Evolutionary conservation across 2,797 vertebrate genomes (phyloP), one percentile per base, ranked within the genome.

Genomic region (Phrynocephalus forsythii): DNA sequence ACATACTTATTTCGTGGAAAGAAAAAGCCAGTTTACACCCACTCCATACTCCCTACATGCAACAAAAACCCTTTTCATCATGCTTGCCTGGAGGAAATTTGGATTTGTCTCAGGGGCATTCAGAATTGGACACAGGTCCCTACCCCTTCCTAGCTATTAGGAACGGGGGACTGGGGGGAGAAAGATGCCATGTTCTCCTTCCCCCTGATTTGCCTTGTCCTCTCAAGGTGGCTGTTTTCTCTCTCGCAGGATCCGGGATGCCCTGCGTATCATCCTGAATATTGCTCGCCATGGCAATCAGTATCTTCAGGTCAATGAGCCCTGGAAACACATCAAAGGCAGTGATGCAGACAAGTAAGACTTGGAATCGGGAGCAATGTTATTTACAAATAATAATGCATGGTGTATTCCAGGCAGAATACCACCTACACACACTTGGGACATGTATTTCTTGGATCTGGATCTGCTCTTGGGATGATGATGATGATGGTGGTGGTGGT

Each of bases 231-330:
- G 11, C 0, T n/a, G 1, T 88, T 28, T 60, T 87, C 38, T 60
- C 0, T 56, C 44, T 52, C 8, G 3, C 92, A 99, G 99, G 91
- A 98, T 99, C 88, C 99, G 99, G 0, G 99, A 99, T 3, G 98
- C 98, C 66, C 96, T 99, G 86, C 98, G 98, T 83, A 98, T 98
- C 86, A 97, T 99, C 94, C 97, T 99, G 28, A 98, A 97, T 95
- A 98, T 99, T 89, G 99, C 99, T 92, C 98, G 98, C 82, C 98
- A 98, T 24, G 99, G 99, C 87, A 99, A 99, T 94, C 99, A 99
- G 91, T 99, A 99, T 94, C 99, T 99, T 94, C 99, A 99, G 94
- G 97, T 98, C 80, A 98, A 98, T 0, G 98, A 99, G 92, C 98
- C 99, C 38, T 99, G 99, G 99, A 99, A 98, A 92, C 97, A 96